A percentile compares a stretch with the other conserved stretches of the same genome.
phyloP scores from a whole-genome alignment of 2,797 vertebrate species.

The Arnoldichthys spilopterus region DNA sequence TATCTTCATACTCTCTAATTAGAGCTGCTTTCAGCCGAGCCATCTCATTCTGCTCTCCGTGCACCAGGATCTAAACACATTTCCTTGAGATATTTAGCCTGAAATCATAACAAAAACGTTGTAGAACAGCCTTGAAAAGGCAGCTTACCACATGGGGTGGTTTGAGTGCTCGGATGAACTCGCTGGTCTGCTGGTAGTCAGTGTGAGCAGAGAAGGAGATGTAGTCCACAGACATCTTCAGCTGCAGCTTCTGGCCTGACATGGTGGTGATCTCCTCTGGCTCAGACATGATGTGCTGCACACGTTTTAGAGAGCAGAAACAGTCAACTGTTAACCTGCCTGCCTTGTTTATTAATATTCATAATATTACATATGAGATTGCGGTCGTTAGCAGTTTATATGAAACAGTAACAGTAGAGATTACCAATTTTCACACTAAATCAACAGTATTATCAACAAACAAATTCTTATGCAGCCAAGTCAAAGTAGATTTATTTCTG shows the following conservation, averaged over 20 bases:
- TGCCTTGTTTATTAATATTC: not conserved
- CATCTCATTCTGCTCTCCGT: constrained; percentile 98
- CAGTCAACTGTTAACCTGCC: not conserved
- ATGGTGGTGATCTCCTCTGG: constrained; percentile 95
- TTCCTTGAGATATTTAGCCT: too few species aligned
- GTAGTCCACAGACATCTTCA: constrained; percentile 99
- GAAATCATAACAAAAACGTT: not conserved
- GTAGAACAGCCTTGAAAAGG: not conserved
- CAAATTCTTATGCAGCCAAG: not conserved
- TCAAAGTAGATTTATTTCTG: not conserved
- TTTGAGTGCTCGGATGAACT: constrained; percentile 95
- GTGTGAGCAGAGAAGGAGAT: constrained; percentile 98
- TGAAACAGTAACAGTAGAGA: not conserved
- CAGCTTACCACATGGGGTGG: constrained; percentile 92
- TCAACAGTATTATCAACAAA: not conserved
- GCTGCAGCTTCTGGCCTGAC: constrained; percentile 93
- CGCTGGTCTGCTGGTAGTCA: constrained; percentile 97
- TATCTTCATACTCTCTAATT: constrained; percentile 95
- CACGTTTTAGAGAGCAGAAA: not conserved
- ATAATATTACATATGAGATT: not conserved
- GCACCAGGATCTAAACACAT: constrained; percentile 87
- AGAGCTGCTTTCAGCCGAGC: constrained; percentile 93
- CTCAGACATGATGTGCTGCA: constrained; percentile 97
- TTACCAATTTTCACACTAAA: not conserved
- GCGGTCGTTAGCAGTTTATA: not conserved